phyloP scores from a whole-genome alignment of 2,113 vertebrate genomes.

The Prolemur simus region DNA sequence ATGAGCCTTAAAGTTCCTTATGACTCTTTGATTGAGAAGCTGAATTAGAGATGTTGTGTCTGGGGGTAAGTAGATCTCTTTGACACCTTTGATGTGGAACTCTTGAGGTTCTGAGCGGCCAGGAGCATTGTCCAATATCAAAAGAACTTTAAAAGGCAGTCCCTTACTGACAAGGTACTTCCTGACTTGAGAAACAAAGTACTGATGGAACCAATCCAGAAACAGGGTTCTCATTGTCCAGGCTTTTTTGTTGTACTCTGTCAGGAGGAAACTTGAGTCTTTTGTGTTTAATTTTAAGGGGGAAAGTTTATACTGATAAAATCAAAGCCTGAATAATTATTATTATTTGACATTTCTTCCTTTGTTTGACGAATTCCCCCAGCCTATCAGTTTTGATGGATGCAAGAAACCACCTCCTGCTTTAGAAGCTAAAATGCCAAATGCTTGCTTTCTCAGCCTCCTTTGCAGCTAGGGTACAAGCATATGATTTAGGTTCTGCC shows the following conservation, averaged over 20 bases:
- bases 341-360: not conserved
- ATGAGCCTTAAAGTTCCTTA: not conserved
- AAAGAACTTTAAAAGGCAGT: not conserved
- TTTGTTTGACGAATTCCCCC: not conserved
- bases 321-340: not conserved
- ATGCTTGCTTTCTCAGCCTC: slow-evolving; percentile 40
- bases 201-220: not conserved
- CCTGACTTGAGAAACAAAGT: not conserved
- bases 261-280: not conserved
- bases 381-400: not conserved
- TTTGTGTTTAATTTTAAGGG: not conserved
- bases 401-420: not conserved
- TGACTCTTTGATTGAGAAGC: not conserved
- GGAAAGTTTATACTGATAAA: not conserved
- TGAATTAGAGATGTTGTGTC: not conserved
- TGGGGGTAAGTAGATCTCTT: not conserved
- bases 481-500: slow-evolving; percentile 24
- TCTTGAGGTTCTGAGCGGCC: not conserved
- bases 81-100: not conserved
- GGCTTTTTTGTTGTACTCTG: not conserved
- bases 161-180: not conserved
- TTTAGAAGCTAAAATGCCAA: slow-evolving; percentile 1
- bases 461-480: slow-evolving; percentile 52
- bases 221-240: not conserved
- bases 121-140: not conserved